Conservation (phyloP, 2,113 vertebrate species). For the Sclerurus mexicanus region DNA sequence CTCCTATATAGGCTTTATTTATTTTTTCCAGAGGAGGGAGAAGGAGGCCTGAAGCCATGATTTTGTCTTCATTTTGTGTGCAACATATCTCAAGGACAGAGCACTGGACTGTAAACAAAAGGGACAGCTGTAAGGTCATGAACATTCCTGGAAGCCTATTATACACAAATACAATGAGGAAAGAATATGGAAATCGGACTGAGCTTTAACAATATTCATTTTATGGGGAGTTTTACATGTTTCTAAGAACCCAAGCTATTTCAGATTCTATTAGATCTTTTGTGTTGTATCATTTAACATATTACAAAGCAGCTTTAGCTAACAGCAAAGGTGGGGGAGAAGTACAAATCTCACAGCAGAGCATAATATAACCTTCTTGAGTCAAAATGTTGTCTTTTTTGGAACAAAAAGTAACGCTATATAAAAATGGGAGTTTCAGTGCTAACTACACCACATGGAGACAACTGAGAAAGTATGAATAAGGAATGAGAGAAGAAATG, state of each 20-base stretch:
- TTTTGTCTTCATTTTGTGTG: conserved; percentile 54
- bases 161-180: conserved; percentile 34
- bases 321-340: not conserved
- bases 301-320: conserved; percentile 34
- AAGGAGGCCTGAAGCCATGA: conserved; percentile 52
- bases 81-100: conserved; percentile 66
- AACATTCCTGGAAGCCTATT: conserved; percentile 65
- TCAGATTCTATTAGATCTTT: conserved; percentile 53
- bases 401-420: not conserved
- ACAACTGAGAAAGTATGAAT: not conserved
- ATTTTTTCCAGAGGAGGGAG: conserved; percentile 40
- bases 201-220: conserved; percentile 51
- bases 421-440: not conserved
- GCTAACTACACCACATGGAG: not conserved
- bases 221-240: conserved; percentile 23
- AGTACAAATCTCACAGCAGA: not conserved
- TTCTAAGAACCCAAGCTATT: conserved; percentile 31
- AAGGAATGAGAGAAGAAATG: not conserved
- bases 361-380: not conserved
- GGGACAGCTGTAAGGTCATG: conserved; percentile 68
- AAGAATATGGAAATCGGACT: conserved; percentile 47
- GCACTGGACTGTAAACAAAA: conserved; percentile 68
- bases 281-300: conserved; percentile 22
- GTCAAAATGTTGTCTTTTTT: not conserved
- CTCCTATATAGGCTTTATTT: conserved; percentile 1